Conservation (phyloP, 2,113 vertebrate genomes). For the Callipepla californica region DNA sequence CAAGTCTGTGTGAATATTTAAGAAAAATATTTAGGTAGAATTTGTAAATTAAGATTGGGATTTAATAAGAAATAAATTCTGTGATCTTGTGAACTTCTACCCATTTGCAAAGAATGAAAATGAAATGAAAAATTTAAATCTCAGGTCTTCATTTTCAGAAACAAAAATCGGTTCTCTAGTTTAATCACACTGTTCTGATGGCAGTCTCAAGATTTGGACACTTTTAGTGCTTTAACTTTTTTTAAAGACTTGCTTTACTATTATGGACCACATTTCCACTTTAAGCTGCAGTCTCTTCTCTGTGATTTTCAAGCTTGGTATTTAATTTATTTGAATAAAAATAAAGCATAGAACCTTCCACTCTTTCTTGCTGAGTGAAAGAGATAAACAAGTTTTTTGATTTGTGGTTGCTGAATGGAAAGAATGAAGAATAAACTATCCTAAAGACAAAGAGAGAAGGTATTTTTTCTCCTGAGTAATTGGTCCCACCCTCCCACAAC, state of each 20-base stretch:
- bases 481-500: constrained; percentile 19
- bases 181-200: not conserved
- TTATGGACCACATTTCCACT: not conserved
- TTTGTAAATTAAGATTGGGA: not conserved
- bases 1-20: not conserved
- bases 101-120: not conserved
- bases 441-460: not conserved
- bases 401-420: not conserved
- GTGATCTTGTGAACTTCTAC: not conserved
- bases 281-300: not conserved
- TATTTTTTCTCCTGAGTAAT: constrained; percentile 27
- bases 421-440: not conserved
- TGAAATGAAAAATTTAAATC: not conserved
- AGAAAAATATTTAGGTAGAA: not conserved
- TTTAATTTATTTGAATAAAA: constrained; percentile 17
- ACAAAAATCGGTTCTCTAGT: not conserved
- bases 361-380: not conserved
- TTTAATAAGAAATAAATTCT: not conserved
- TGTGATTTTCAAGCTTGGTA: not conserved
- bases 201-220: not conserved
- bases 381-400: not conserved
- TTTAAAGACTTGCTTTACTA: not conserved
- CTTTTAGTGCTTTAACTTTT: not conserved
- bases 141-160: not conserved
- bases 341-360: not conserved